Evolutionary conservation across 1,140 invertebrate species (phyloP).

Genomic region (Nasonia giraulti): DNA sequence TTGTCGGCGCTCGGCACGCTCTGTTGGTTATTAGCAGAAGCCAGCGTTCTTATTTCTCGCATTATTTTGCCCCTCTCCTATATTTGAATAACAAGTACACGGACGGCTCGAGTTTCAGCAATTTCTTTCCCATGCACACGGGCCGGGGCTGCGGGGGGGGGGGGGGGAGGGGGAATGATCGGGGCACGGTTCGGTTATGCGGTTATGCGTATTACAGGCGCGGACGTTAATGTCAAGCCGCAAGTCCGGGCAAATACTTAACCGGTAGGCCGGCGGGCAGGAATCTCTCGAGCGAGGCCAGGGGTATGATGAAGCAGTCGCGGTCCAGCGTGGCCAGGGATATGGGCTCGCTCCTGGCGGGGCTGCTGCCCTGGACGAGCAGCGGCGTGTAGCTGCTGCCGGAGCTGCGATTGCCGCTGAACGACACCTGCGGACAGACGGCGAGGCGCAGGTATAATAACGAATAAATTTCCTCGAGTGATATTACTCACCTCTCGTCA

Average conservation of each 20-base stretch:
- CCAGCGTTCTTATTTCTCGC: not conserved
- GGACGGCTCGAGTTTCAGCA: not conserved
- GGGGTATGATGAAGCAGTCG: conserved; percentile 92
- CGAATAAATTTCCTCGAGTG: no score
- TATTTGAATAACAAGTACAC: not conserved
- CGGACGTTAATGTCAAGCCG: not conserved
- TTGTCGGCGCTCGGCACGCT: conserved; percentile 75
- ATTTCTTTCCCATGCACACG: not conserved
- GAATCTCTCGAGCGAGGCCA: conserved; percentile 88
- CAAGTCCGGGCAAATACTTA: conserved; percentile 56
- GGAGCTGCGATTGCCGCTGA: conserved; percentile 64
- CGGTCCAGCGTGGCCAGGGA: conserved; percentile 85
- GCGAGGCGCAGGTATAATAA: no score
- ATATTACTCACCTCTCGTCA: no score
- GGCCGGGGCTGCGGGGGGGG: no score
- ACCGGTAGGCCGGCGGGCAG: conserved; percentile 90
- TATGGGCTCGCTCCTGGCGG: conserved; percentile 78
- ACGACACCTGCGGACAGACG: conserved; percentile 62
- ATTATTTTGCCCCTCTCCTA: not conserved
- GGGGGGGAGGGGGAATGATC: no score
- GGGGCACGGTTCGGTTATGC: no score
- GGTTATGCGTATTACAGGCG: no score
- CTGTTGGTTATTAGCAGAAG: conserved; percentile 59
- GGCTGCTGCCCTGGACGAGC: conserved; percentile 68
- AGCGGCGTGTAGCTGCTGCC: conserved; percentile 71